These are phyloP conservation scores for Ramphastos sulfuratus DNA, from an alignment of 2,113 vertebrate species.

Conservation along the genomic window DNA sequence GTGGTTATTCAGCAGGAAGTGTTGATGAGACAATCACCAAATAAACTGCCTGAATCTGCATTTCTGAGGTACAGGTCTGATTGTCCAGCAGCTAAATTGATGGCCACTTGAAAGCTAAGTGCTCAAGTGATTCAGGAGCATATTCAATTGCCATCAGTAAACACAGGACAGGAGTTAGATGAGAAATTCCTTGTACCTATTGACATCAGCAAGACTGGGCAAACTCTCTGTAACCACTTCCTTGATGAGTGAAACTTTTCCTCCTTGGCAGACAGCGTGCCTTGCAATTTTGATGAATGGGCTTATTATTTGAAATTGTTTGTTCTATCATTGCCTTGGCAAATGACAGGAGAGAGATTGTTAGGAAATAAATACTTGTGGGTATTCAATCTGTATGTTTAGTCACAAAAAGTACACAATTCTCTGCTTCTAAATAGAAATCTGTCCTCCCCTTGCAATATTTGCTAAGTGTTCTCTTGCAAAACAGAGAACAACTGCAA, in stretches of 20 bases:
- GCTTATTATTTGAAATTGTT: not conserved
- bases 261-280: not conserved
- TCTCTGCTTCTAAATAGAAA: not conserved
- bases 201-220: not conserved
- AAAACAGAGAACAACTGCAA: not conserved
- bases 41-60: not conserved
- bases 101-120: not conserved
- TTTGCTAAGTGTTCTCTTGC: not conserved
- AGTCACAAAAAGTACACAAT: not conserved
- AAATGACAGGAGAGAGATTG: not conserved
- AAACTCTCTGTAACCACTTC: not conserved
- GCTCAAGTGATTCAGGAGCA: not conserved
- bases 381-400: not conserved
- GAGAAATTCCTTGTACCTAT: not conserved
- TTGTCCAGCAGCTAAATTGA: not conserved
- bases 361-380: not conserved
- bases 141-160: not conserved
- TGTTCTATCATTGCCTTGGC: not conserved
- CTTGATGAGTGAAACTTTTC: not conserved
- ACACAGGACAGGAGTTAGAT: not conserved
- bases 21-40: not conserved
- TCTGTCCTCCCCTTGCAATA: not conserved
- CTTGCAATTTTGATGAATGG: not conserved
- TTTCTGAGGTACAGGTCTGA: not conserved
- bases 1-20: not conserved